Evolutionary conservation across 1,140 invertebrate genomes (phyloP).

Genomic region (Trichogramma pretiosum): DNA sequence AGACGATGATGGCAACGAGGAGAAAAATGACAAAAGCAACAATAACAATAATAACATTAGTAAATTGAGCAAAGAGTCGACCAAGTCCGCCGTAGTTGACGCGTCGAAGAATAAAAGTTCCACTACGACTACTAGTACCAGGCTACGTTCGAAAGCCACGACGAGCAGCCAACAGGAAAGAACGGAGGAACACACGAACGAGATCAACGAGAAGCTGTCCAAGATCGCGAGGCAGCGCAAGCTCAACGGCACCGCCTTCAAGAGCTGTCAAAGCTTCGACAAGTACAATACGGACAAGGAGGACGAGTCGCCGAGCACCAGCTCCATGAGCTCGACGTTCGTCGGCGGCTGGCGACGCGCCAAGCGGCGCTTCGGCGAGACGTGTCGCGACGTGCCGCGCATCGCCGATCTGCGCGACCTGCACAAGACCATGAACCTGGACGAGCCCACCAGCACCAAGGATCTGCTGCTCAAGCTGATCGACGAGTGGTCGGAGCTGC

Average conservation of each 20-base stretch:
- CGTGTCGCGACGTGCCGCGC: conserved; percentile 38
- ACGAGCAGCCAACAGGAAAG: neutral
- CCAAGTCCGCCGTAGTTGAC: too few relatives aligned
- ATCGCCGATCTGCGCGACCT: conserved; percentile 36
- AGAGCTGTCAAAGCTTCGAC: conserved; percentile 17
- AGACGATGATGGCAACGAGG: too few relatives aligned
- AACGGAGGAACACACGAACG: conserved; percentile 27
- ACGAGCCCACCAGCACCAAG: conserved; percentile 53
- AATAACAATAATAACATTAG: too few relatives aligned
- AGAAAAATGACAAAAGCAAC: too few relatives aligned
- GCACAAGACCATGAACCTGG: conserved; percentile 37
- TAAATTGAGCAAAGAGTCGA: too few relatives aligned
- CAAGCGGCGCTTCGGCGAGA: conserved; percentile 38
- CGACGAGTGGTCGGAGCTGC: conserved; percentile 60
- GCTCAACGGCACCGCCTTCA: conserved; percentile 41
- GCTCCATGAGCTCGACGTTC: too few relatives aligned
- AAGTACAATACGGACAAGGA: conserved; percentile 17
- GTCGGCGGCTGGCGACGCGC: conserved; percentile 38
- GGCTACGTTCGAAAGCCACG: neutral
- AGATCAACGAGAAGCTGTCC: conserved; percentile 59
- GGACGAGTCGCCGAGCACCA: conserved; percentile 37
- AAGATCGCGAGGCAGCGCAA: conserved; percentile 56
- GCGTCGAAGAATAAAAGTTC: too few relatives aligned
- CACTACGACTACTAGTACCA: too few relatives aligned
- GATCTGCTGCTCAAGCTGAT: conserved; percentile 62